Evolutionary conservation across 2,113 vertebrate species (phyloP).

Genomic region (Microtus pennsylvanicus): DNA sequence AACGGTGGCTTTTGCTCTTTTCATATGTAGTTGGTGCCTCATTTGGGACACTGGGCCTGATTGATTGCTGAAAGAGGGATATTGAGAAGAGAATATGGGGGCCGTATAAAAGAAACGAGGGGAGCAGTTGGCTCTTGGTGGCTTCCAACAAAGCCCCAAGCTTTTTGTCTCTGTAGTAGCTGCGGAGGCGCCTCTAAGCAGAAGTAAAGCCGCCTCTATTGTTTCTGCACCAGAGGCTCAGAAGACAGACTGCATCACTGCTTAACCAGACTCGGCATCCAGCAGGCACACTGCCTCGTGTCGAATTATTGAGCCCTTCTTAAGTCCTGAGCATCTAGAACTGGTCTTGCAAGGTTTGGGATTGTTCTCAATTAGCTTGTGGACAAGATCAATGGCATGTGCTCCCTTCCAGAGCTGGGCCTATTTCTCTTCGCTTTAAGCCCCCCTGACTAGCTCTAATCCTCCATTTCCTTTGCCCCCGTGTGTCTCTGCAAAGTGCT

Average conservation of each 20-base stretch:
- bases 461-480: conserved; percentile 69
- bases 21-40: not conserved
- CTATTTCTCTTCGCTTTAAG: conserved; percentile 67
- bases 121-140: not conserved
- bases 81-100: conserved; percentile 17
- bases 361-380: conserved; percentile 77
- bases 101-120: not conserved
- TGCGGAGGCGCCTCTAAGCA: not conserved
- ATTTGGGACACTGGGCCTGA: not conserved
- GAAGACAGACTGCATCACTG: conserved; percentile 29
- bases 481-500: conserved; percentile 50
- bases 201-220: not conserved
- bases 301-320: conserved; percentile 49
- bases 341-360: not conserved
- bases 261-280: not conserved
- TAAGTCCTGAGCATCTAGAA: conserved; percentile 60
- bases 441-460: conserved; percentile 62
- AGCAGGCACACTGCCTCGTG: conserved; percentile 34
- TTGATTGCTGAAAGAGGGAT: not conserved
- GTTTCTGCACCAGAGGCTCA: not conserved
- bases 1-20: conserved; percentile 17
- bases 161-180: not conserved
- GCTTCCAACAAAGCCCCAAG: conserved; percentile 2
- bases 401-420: conserved; percentile 69
- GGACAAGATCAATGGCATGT: conserved; percentile 78